Evolutionary conservation across 30 jellyfish, hydroid and myxozoan genomes (phyloP), one percentile per base, ranked within the genome.

Genomic region (Nemopilema nomurai): DNA sequence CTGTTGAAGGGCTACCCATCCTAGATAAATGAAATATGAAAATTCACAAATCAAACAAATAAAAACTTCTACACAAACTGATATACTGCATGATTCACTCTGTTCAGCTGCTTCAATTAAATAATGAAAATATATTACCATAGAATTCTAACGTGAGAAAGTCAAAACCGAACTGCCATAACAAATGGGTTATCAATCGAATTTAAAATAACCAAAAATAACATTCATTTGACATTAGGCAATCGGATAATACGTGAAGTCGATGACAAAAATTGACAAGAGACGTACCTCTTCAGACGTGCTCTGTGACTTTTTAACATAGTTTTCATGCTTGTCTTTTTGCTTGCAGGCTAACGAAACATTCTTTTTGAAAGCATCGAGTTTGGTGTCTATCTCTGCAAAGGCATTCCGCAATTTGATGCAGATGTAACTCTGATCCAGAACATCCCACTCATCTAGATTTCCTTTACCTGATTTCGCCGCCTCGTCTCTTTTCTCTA

Each of bases 391-490:
- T 62, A 83, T 83, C 75, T 83, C 91, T 32, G 85, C 33, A 49
- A 83, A 72, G 57, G 91, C 91, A 27, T 83, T 83, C 71, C 82
- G 91, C 77, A 83, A 49, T 26, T 83, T 83, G 78, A 83, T 83
- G 91, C 86, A 69, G 28, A 83, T 83, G 73, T 83, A 83, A 52
- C 91, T 83, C 86, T 83, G 91, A 62, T 83, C 91, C 74, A 83
- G 31, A 41, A 70, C 91, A 49, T 83, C 91, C 91, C 91, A 83
- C 57, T 83, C 91, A 26, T 71, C 86, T 18, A 82, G 53, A 57
- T 28, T 81, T 16, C 77, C 90, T 49, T 70, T 68, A 68, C 82
- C 82, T 16, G 77, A 49, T 52, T 51, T 49, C 1, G 81, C 72
- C 7, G 91, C 85, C 26, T 57, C 82, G 53, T 83, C 91, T 51